These are phyloP conservation scores for Botia kubotai DNA, from an alignment of 2,797 vertebrate species.

Conservation along the genomic window DNA sequence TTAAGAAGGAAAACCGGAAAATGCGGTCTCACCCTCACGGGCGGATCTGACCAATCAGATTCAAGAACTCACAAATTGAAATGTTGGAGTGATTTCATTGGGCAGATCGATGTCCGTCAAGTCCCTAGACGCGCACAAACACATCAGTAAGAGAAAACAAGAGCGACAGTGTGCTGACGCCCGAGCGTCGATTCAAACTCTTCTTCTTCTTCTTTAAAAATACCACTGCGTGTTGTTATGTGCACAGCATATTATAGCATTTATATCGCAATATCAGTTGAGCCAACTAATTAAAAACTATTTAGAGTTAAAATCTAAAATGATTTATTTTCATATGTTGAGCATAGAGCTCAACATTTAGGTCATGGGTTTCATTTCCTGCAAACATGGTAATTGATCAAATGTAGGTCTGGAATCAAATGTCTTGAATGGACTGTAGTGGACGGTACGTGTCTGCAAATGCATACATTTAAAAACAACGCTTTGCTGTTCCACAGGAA, in stretches of 20 bases:
- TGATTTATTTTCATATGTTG: no score
- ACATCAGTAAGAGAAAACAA: constrained; percentile 9
- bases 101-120: constrained; percentile 58
- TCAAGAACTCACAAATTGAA: constrained; percentile 65
- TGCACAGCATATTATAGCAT: no score
- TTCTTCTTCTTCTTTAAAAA: no score
- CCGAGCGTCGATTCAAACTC: no score
- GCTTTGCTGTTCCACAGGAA: neutral
- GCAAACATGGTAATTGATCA: no score
- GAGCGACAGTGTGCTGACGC: neutral
- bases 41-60: constrained; percentile 69
- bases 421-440: neutral
- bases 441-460: neutral
- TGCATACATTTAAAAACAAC: neutral
- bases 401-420: neutral
- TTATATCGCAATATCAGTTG: no score
- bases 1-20: constrained; percentile 80
- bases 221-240: no score
- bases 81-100: constrained; percentile 65
- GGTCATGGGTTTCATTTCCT: no score
- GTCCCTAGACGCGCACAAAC: constrained; percentile 24
- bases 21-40: constrained; percentile 62
- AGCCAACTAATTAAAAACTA: no score
- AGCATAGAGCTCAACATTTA: no score
- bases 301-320: no score